Percentiles rank a stretch among this genome's conserved stretches.
phyloP scores from a whole-genome alignment of 2,888 invertebrate genomes.

The Drosophila peninsularis region DNA sequence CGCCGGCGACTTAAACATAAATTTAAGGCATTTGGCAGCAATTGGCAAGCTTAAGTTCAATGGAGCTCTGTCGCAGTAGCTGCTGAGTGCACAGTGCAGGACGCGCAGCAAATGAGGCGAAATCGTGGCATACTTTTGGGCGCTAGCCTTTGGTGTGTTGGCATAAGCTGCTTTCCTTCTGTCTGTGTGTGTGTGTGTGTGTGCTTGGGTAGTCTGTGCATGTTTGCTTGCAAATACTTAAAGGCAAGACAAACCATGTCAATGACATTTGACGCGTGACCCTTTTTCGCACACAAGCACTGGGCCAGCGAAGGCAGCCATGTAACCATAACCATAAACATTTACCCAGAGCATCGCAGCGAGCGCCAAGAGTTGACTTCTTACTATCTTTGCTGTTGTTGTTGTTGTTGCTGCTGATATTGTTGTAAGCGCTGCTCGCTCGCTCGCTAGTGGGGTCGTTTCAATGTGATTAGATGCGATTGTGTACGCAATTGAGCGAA shows the following conservation, averaged over 20 bases:
- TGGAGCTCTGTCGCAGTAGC: slow-evolving; percentile 18
- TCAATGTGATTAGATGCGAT: slow-evolving; percentile 77
- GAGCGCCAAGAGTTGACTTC: slow-evolving; percentile 37
- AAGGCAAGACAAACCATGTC: slow-evolving; percentile 76
- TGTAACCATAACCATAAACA: slow-evolving; percentile 74
- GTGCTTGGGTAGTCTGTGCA: slow-evolving; percentile 11
- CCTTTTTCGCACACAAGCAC: slow-evolving; percentile 58
- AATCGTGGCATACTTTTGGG: slow-evolving; percentile 72
- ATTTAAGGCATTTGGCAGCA: slow-evolving; percentile 46
- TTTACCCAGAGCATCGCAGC: slow-evolving; percentile 59
- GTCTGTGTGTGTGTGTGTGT: slow-evolving; percentile 19
- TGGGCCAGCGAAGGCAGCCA: slow-evolving; percentile 37
- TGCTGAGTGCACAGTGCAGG: slow-evolving; percentile 10
- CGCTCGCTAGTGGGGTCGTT: slow-evolving; percentile 60
- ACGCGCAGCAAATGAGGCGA: slow-evolving; percentile 69
- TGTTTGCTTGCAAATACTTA: slow-evolving; percentile 65
- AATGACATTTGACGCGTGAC: slow-evolving; percentile 80
- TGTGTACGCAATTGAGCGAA: slow-evolving; percentile 80
- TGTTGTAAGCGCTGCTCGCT: slow-evolving; percentile 28
- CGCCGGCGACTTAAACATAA: slow-evolving; percentile 13
- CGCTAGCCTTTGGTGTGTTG: slow-evolving; percentile 27
- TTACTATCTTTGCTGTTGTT: slow-evolving; percentile 28
- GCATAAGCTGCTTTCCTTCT: slow-evolving; percentile 35
- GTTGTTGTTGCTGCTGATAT: slow-evolving; percentile 32
- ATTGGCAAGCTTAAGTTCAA: slow-evolving; percentile 12